These are phyloP conservation scores for Phytoseiulus persimilis DNA, from an alignment of 2,888 invertebrate species.

Conservation along the genomic window DNA sequence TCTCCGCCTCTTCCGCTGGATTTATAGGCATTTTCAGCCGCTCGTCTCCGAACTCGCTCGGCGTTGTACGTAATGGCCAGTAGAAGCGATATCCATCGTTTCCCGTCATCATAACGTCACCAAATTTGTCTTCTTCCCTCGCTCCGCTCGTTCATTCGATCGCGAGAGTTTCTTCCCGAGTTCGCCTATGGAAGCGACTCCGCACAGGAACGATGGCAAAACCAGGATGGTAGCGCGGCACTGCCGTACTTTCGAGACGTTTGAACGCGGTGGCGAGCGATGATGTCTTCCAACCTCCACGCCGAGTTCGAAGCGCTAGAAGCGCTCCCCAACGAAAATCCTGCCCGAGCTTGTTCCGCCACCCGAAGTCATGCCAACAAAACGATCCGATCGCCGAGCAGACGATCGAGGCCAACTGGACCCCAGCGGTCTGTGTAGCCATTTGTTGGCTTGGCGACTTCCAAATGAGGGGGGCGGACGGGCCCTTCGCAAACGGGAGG, in stretches of 20 bases:
- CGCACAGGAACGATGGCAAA: not conserved
- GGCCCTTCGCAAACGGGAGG: too few relatives aligned
- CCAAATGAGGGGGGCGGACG: not conserved
- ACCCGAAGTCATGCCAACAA: too few relatives aligned
- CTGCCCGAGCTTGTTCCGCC: too few relatives aligned
- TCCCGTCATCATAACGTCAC: not conserved
- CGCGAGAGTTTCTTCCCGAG: not conserved
- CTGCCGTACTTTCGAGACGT: not conserved
- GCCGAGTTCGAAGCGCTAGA: too few relatives aligned
- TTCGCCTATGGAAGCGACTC: not conserved
- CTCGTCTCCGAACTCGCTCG: not conserved
- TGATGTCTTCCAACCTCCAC: not conserved
- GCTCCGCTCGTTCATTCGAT: not conserved
- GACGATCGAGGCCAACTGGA: too few relatives aligned
- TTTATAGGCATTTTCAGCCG: not conserved
- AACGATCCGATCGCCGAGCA: too few relatives aligned
- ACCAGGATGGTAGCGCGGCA: not conserved
- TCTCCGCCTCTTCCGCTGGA: not conserved
- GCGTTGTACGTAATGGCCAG: not conserved
- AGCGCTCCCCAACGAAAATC: too few relatives aligned
- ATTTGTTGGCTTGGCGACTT: not conserved
- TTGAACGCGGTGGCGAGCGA: too few relatives aligned
- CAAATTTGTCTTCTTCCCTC: not conserved
- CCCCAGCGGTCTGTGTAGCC: not conserved
- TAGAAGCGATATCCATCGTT: not conserved